Percentiles rank a stretch among this genome's conserved stretches.
phyloP scores from a whole-genome alignment of 2,113 vertebrate genomes.

The Symphodus melops region DNA sequence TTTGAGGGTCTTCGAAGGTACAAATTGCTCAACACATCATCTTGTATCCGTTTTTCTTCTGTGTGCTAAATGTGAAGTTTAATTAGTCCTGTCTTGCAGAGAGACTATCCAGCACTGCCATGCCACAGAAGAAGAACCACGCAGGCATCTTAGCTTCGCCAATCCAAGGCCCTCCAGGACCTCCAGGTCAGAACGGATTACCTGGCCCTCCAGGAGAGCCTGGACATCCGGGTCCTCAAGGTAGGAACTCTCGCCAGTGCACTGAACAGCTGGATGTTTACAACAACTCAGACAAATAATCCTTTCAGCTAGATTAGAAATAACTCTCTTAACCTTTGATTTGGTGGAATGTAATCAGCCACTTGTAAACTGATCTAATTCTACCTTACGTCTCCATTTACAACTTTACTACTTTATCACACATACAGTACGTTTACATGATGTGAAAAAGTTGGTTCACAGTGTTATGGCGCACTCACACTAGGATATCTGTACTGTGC shows the following conservation, averaged over 20 bases:
- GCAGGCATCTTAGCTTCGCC: slow-evolving; percentile 92
- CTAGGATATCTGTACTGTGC: no score
- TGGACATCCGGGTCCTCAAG: slow-evolving; percentile 89
- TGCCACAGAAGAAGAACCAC: slow-evolving; percentile 89
- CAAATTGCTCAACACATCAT: background rate
- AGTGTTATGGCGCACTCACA: no score
- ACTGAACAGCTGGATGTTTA: slow-evolving; percentile 34
- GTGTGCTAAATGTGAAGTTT: background rate
- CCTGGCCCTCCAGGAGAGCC: slow-evolving; percentile 91
- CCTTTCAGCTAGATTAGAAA: slow-evolving; percentile 24
- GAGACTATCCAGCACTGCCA: slow-evolving; percentile 84
- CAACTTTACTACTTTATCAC: no score
- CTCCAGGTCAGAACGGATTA: slow-evolving; percentile 90
- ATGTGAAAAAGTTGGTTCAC: no score
- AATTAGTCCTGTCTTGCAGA: slow-evolving; percentile 59
- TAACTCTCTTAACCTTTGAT: slow-evolving; percentile 31
- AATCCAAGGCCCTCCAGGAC: slow-evolving; percentile 88
- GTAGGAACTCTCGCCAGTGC: slow-evolving; percentile 79
- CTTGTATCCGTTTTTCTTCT: background rate
- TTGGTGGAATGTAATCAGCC: slow-evolving; percentile 33
- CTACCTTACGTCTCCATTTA: background rate
- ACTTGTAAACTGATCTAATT: slow-evolving; percentile 4
- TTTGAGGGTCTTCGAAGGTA: slow-evolving; percentile 94
- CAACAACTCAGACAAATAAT: slow-evolving; percentile 22
- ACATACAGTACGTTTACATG: no score